phyloP scores from a whole-genome alignment of 2,113 vertebrate species.

The Vulpes lagopus region DNA sequence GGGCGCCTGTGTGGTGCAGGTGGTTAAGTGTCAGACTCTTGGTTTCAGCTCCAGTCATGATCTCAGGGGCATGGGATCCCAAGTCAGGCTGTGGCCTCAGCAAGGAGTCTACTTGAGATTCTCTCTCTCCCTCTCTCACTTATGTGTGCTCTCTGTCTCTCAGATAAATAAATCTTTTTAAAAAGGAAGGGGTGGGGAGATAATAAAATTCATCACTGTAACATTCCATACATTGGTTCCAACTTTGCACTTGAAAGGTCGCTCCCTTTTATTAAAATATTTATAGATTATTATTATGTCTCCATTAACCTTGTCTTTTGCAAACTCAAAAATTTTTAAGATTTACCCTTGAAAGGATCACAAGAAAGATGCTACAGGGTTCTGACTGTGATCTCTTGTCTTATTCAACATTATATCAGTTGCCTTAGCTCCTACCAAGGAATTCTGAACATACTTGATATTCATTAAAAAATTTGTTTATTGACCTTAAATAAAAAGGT shows the following conservation, averaged over 20 bases:
- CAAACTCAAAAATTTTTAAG: slow-evolving; percentile 38
- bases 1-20: not conserved
- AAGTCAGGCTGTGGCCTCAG: not conserved
- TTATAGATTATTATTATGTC: not conserved
- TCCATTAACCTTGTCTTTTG: slow-evolving; percentile 11
- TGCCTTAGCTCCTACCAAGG: not conserved
- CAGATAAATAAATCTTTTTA: not conserved
- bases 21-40: not conserved
- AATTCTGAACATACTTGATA: not conserved
- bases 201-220: not conserved
- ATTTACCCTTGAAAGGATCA: not conserved
- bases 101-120: not conserved
- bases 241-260: not conserved
- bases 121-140: not conserved
- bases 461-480: slow-evolving; percentile 1
- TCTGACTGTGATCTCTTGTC: not conserved
- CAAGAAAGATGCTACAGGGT: not conserved
- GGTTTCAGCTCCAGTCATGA: not conserved
- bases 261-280: not conserved
- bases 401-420: not conserved
- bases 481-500: slow-evolving; percentile 37
- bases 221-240: not conserved
- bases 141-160: not conserved
- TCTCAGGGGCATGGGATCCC: not conserved
- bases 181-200: not conserved